Conservation (phyloP, 1,140 invertebrate species). For the Rhyacophila brunnea region DNA sequence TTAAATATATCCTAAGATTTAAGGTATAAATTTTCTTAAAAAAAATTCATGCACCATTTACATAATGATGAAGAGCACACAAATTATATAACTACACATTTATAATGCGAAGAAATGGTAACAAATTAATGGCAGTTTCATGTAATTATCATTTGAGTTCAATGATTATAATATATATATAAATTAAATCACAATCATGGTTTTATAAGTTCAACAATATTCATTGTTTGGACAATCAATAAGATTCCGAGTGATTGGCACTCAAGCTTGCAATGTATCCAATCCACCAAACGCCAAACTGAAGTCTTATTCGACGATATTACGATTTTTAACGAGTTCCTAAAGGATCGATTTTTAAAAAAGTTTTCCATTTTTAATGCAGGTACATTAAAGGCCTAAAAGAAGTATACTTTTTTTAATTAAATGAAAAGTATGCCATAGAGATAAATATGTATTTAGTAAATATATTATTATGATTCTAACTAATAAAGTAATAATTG, state of each 20-base stretch:
- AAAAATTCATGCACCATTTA: slow-evolving; percentile 2
- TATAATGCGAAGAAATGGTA: slow-evolving; percentile 3
- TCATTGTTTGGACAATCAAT: neutral
- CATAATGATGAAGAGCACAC: slow-evolving; percentile 4
- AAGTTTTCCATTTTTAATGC: neutral
- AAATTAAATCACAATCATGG: slow-evolving; percentile 2
- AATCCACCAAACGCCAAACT: too few relatives aligned
- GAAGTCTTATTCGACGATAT: too few relatives aligned
- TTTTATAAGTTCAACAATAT: neutral
- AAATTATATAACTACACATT: slow-evolving; percentile 6
- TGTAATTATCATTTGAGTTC: neutral
- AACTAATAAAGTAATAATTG: slow-evolving; percentile 10
- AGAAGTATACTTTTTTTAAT: neutral
- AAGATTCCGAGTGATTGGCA: neutral
- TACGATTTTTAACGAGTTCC: neutral
- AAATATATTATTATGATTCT: slow-evolving; percentile 15
- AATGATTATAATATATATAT: neutral
- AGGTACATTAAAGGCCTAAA: neutral
- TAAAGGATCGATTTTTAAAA: neutral
- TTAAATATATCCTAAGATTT: neutral
- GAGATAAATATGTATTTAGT: slow-evolving; percentile 10
- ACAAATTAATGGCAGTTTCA: neutral
- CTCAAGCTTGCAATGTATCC: neutral
- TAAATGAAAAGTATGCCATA: neutral
- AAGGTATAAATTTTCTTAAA: slow-evolving; percentile 8